These are phyloP conservation scores for Nomada lathburiana DNA, from an alignment of 2,888 invertebrate genomes.

Conservation along the genomic window DNA sequence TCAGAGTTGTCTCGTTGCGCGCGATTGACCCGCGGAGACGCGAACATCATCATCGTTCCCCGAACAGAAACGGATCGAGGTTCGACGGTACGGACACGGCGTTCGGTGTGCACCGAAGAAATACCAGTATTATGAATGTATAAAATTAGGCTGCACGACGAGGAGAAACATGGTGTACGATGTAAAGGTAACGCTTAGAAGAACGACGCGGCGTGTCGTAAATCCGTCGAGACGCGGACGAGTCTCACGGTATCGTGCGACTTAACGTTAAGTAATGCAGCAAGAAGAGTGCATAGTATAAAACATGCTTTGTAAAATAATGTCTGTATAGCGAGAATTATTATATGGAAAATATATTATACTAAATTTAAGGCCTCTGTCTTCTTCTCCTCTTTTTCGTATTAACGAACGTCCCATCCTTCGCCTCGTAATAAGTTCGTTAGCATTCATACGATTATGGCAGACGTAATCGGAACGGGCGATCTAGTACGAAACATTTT, in stretches of 20 bases:
- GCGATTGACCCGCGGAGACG: too few relatives aligned
- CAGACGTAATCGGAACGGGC: constrained; percentile 24
- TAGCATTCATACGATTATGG: constrained; percentile 17
- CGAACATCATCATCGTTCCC: neutral
- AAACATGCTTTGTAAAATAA: constrained; percentile 84
- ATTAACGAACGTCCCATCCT: neutral
- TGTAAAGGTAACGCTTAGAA: constrained; percentile 14
- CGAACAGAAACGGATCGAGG: neutral
- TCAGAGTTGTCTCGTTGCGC: neutral
- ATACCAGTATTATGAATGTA: constrained; percentile 85
- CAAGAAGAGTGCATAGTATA: constrained; percentile 74
- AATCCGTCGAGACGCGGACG: constrained; percentile 38
- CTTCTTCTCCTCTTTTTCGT: neutral
- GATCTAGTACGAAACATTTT: constrained; percentile 23
- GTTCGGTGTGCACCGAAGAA: constrained; percentile 76
- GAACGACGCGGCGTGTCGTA: constrained; percentile 27
- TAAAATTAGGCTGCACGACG: constrained; percentile 75
- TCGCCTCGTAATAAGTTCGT: constrained; percentile 31
- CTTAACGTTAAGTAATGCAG: constrained; percentile 76
- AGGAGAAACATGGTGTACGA: constrained; percentile 24
- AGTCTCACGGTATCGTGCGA: constrained; percentile 64
- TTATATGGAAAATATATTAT: constrained; percentile 85
- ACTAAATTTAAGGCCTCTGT: constrained; percentile 80
- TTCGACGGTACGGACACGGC: constrained; percentile 68
- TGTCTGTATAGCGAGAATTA: constrained; percentile 85